phyloP scores from a whole-genome alignment of 2,113 vertebrate genomes.

The Laticauda laticaudata region DNA sequence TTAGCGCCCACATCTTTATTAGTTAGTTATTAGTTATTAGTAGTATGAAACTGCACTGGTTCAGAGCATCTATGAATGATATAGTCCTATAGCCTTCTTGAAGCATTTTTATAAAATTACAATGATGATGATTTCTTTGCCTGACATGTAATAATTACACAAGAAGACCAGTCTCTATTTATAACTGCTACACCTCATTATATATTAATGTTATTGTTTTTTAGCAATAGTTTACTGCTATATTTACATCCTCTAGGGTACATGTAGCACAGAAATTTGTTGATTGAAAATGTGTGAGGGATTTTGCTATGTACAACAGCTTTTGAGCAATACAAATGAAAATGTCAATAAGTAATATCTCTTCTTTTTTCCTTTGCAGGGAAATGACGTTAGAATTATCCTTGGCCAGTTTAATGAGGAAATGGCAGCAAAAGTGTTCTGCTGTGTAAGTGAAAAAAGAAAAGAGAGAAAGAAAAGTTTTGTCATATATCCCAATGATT shows the following conservation, averaged over 20 bases:
- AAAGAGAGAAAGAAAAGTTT: neutral
- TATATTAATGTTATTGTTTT: neutral
- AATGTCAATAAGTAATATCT: neutral
- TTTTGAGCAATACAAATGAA: neutral
- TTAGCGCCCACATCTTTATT: neutral
- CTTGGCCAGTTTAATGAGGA: conserved; percentile 97
- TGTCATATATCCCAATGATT: neutral
- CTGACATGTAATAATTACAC: neutral
- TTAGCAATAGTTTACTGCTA: neutral
- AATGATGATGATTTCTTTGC: neutral
- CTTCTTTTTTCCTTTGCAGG: conserved; percentile 71
- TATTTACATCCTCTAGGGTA: conserved; percentile 1
- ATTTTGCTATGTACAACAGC: neutral
- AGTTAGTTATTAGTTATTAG: neutral
- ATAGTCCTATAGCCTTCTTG: neutral
- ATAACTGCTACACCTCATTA: neutral
- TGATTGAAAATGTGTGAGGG: neutral
- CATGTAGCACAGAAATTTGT: neutral
- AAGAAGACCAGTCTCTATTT: neutral
- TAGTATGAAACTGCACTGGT: neutral
- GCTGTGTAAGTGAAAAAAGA: conserved; percentile 86
- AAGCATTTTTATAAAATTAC: neutral
- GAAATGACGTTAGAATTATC: conserved; percentile 97
- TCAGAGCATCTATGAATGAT: neutral
- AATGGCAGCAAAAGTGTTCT: conserved; percentile 97